phyloP scores from a whole-genome alignment of 2,113 vertebrate genomes.

The Notarius lentiginosus region DNA sequence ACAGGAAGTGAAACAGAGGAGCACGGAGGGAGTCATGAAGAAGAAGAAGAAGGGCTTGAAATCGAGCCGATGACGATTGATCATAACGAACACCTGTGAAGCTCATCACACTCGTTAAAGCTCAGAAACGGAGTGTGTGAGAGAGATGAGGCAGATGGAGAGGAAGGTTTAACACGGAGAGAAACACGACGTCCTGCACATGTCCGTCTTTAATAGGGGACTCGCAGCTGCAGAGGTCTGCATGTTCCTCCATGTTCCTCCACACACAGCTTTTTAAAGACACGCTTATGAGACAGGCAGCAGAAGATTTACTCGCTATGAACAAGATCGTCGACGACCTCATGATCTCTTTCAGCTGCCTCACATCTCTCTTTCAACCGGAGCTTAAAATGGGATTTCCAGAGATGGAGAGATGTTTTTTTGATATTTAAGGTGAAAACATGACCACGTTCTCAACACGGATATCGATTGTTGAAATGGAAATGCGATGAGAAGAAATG shows the following conservation, averaged over 20 bases:
- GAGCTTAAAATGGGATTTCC: not conserved
- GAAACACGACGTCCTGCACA: conserved; percentile 24
- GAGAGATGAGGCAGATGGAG: conserved; percentile 8
- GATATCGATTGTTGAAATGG: not conserved
- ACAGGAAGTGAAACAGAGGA: conserved; percentile 58
- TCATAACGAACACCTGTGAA: conserved; percentile 63
- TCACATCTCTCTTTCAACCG: conserved; percentile 22
- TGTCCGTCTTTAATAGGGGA: conserved; percentile 14
- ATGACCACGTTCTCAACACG: not conserved
- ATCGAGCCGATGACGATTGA: conserved; percentile 20
- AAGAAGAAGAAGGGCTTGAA: conserved; percentile 40
- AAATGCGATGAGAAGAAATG: not conserved
- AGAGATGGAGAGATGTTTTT: not conserved
- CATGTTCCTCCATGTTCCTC: conserved; percentile 12
- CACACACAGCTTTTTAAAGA: not conserved
- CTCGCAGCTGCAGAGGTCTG: conserved; percentile 28
- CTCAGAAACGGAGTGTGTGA: not conserved
- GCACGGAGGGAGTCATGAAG: conserved; percentile 57
- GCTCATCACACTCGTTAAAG: conserved; percentile 54
- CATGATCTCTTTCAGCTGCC: conserved; percentile 53
- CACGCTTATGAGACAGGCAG: conserved; percentile 29
- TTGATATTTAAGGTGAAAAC: not conserved
- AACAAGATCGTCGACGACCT: conserved; percentile 57
- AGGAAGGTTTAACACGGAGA: not conserved
- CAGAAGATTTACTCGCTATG: conserved; percentile 46